Base-by-base conservation (phyloP, 1,140 invertebrate species). In the Drosophila fuyamai region DNA sequence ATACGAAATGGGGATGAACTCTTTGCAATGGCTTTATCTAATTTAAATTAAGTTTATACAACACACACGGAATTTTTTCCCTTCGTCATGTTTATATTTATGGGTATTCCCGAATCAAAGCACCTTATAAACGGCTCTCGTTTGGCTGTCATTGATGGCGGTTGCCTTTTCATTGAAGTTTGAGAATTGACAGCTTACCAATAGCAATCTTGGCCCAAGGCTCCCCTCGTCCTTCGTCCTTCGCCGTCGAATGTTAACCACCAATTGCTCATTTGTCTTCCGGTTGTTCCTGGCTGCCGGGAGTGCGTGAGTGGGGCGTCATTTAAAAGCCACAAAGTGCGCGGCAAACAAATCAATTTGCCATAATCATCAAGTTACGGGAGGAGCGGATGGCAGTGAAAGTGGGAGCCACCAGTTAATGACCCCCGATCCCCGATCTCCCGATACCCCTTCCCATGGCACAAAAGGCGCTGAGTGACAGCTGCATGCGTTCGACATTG, bases 271-370 rank as follows among this genome's bases (percentile, higher is more conserved):
- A 81, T 85, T 85, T 85, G 83, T 72, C 82, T 86, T 85, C 70
- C 82, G 62, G 36, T 53, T 57, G 43, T 76, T 65, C 14, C 44
- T 56, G 57, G 57, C 6, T 60, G 29, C 29, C 44, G 32, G 2
- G 12, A 5, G 12, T 14, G 23, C 44, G 46, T 40, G 51, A 43
- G 41, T 27, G 56, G 38, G 41, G 36, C 51, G 60, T 61, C 83
- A 79, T 86, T 86, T 86, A 82, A 88, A 88, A 83, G 76, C 83
- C 83, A 74, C 83, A 86, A 86, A 88, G 83, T 82, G 67, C 76
- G 72, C 76, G 76, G 56, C 48, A 86, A 84, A 88, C 82, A 86
- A 86, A 86, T 86, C 82, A 88, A 86, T 86, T 86, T 79, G 83
- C 83, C 83, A 88, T 86, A 82, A 86, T 82, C 83, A 79, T 79